Percentiles rank a stretch among this genome's conserved stretches.
These are phyloP conservation scores for Myotis daubentonii DNA, from an alignment of 2,797 vertebrate genomes.

Conservation along the genomic window DNA sequence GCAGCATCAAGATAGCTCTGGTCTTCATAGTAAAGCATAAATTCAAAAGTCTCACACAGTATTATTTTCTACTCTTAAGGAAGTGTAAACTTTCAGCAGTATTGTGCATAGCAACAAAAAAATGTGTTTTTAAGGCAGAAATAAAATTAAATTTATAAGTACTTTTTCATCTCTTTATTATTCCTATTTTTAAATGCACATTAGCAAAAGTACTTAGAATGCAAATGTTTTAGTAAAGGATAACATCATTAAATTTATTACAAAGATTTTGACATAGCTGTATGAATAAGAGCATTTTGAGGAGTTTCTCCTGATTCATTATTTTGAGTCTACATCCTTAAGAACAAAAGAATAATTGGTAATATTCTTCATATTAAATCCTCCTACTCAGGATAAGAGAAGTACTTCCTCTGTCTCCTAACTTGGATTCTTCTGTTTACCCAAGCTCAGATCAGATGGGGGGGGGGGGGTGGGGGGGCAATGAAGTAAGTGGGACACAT, in stretches of 20 bases:
- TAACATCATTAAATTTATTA: conserved; percentile 69
- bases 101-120: conserved; percentile 66
- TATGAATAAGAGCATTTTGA: conserved; percentile 51
- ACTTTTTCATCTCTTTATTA: conserved; percentile 69
- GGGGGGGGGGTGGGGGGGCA: neutral
- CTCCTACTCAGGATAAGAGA: conserved; percentile 43
- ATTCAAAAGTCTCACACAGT: neutral
- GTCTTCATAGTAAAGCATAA: neutral
- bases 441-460: neutral
- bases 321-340: conserved; percentile 60
- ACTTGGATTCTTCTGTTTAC: conserved; percentile 45
- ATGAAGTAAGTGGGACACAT: neutral
- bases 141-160: conserved; percentile 65
- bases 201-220: conserved; percentile 63
- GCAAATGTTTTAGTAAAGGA: conserved; percentile 67
- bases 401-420: conserved; percentile 15
- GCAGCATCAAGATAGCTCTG: neutral
- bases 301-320: conserved; percentile 61
- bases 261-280: conserved; percentile 57
- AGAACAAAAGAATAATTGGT: conserved; percentile 71
- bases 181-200: conserved; percentile 67
- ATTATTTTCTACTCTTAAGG: conserved; percentile 51
- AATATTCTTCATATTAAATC: conserved; percentile 67
- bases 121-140: conserved; percentile 68
- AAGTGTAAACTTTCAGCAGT: conserved; percentile 49